phyloP scores from a whole-genome alignment of 2,888 invertebrate genomes.

The Fissipunctia ypsillon region DNA sequence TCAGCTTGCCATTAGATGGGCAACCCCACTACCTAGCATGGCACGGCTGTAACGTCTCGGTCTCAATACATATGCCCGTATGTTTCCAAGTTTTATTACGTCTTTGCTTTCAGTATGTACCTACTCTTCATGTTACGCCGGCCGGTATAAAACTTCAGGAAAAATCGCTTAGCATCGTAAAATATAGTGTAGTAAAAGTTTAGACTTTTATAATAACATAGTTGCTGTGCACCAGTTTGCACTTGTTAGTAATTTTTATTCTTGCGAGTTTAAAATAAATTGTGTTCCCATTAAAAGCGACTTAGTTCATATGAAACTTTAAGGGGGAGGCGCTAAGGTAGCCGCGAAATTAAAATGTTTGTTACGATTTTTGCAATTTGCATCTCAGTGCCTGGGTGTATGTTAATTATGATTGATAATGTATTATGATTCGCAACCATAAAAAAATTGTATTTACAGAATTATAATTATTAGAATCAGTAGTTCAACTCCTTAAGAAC shows the following conservation, averaged over 20 bases:
- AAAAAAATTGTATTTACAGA: too few relatives aligned
- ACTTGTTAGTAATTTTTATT: constrained; percentile 17
- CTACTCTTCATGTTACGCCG: constrained; percentile 67
- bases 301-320: neutral
- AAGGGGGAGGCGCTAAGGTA: too few relatives aligned
- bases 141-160: constrained; percentile 65
- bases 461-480: too few relatives aligned
- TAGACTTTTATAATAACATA: constrained; percentile 41
- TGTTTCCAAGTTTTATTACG: constrained; percentile 71
- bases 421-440: too few relatives aligned
- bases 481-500: too few relatives aligned
- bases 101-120: constrained; percentile 70
- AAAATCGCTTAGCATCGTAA: constrained; percentile 61
- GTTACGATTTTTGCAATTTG: too few relatives aligned
- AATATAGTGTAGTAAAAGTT: constrained; percentile 47
- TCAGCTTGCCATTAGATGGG: neutral
- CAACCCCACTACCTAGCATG: neutral
- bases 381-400: too few relatives aligned
- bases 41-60: neutral
- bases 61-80: constrained; percentile 31
- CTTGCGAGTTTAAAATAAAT: neutral
- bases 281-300: neutral
- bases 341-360: too few relatives aligned
- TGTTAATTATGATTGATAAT: too few relatives aligned
- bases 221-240: constrained; percentile 23